Evolutionary conservation across 2,888 invertebrate genomes (phyloP).

Genomic region (Coelopa pilipes): DNA sequence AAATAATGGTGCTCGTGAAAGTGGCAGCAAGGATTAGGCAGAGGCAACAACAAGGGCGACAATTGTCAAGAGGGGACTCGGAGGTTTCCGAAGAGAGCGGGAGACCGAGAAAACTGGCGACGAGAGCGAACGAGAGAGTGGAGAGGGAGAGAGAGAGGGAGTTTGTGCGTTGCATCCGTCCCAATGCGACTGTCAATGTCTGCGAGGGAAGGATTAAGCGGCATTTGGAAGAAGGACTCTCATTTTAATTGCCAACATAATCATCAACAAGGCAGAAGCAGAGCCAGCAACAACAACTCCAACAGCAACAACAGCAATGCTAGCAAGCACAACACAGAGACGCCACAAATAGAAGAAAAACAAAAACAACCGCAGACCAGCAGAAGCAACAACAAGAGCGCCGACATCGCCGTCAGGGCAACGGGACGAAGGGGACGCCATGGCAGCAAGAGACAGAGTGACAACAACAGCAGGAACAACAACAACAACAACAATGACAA

Average conservation of each 20-base stretch:
- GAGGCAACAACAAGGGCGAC: neutral
- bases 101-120: too few species aligned
- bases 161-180: neutral
- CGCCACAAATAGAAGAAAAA: too few species aligned
- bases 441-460: too few species aligned
- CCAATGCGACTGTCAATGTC: slow-evolving; percentile 11
- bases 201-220: slow-evolving; percentile 30
- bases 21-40: slow-evolving; percentile 23
- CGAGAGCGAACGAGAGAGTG: neutral
- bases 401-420: neutral
- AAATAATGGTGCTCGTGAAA: slow-evolving; percentile 33
- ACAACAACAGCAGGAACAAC: too few species aligned
- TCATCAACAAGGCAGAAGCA: slow-evolving; percentile 16
- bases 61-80: too few species aligned
- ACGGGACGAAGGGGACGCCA: too few species aligned
- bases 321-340: too few species aligned
- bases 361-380: too few species aligned
- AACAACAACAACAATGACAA: neutral
- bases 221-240: slow-evolving; percentile 29
- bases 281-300: neutral
- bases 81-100: too few species aligned
- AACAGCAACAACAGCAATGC: too few species aligned
- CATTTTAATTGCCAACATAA: slow-evolving; percentile 36
- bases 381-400: too few species aligned
- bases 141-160: neutral